Evolutionary conservation across 2,113 vertebrate species (phyloP), one percentile per base, ranked within the genome.

Genomic region (Pseudonaja textilis): DNA sequence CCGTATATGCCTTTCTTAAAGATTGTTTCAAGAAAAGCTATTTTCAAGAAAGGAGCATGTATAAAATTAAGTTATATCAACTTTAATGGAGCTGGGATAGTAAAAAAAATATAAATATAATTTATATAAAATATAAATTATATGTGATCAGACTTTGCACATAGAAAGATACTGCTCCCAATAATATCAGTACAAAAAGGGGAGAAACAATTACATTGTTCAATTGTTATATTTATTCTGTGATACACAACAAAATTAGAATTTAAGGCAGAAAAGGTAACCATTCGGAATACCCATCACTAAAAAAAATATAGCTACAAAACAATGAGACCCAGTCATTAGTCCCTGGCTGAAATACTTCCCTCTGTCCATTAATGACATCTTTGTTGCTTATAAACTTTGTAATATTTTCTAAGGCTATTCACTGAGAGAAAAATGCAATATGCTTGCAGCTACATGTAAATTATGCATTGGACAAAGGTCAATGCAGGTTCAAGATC

Each of bases 361-460:
- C 81, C 52, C 11, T 45, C 86, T 7, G 3, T 57, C 64, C 22
- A 89, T n/a, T 57, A 92, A 92, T 74, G 34, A 26, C 14, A 0
- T 90, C 74, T 7, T 91, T 0, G 1, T 94, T 93, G 2, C 5
- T 69, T 50, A 4, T 81, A 25, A 45, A 88, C 88, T 20, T 87
- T 94, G 89, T 93, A 26, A 5, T 92, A 54, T 94, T 95, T 94
- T 89, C 29, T 42, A 93, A 93, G 52, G 56, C 74, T 12, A 1
- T 61, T 95, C n/a, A 42, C 1, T 16, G 93, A 74, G 9, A 94
- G 55, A 5, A 61, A 91, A 91, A 96, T 87, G 26, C 47, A 89
- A 91, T 94, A 12, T 54, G 25, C 91, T 93, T 94, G 95, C 34
- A 88, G 16, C 0, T 64, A 54, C 92, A 87, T 89, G 91, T 93